These are phyloP conservation scores for Sturmia bella DNA, from an alignment of 2,888 invertebrate genomes.

Conservation along the genomic window DNA sequence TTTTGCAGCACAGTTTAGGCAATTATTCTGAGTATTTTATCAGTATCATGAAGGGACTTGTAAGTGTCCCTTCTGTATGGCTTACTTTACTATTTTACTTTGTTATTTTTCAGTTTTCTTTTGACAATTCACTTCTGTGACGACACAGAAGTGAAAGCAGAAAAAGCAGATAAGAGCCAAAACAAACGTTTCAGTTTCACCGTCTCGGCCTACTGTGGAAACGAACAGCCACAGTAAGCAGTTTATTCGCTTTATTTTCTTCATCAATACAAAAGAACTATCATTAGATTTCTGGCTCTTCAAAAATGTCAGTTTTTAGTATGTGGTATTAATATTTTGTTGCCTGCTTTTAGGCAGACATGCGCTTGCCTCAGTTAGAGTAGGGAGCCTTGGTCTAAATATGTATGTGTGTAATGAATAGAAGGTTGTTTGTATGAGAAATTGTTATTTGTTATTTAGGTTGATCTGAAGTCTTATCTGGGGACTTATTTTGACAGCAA, in stretches of 20 bases:
- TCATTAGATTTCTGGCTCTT: constrained; percentile 14
- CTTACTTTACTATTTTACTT: too few species aligned
- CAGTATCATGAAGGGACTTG: not conserved
- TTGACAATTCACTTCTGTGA: not conserved
- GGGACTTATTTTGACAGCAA: constrained; percentile 63
- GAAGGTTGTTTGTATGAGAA: constrained; percentile 46
- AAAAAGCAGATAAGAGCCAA: not conserved
- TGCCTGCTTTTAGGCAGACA: constrained; percentile 25
- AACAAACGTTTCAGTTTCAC: not conserved
- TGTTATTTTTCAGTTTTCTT: constrained; percentile 15
- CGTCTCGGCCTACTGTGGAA: constrained; percentile 2
- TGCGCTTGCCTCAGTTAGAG: constrained; percentile 4
- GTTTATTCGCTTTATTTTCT: constrained; percentile 6
- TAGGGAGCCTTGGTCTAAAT: not conserved
- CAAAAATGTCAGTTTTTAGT: constrained; percentile 11
- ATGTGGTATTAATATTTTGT: constrained; percentile 5
- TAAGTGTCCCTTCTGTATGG: not conserved
- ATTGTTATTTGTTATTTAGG: constrained; percentile 69
- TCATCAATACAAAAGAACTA: constrained; percentile 14
- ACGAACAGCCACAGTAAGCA: not conserved
- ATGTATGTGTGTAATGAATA: not conserved
- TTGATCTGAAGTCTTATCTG: constrained; percentile 63
- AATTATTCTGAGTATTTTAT: constrained; percentile 5
- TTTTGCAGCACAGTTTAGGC: not conserved
- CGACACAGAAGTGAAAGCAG: not conserved